These are phyloP conservation scores for Oxytorus armatus DNA, from an alignment of 2,888 invertebrate genomes.

Conservation along the genomic window DNA sequence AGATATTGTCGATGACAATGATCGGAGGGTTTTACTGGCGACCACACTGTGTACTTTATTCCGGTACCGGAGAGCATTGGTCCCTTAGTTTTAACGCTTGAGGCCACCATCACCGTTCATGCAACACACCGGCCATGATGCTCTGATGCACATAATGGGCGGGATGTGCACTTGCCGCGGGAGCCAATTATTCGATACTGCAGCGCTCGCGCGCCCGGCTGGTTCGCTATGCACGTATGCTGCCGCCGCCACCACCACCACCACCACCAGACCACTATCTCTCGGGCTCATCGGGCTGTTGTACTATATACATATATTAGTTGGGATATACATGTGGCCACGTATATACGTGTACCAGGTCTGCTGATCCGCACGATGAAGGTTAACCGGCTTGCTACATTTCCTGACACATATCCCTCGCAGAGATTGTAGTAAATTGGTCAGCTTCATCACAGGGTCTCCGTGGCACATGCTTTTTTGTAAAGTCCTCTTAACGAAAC, in stretches of 20 bases:
- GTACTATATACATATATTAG: slow-evolving; percentile 68
- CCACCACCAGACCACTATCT: slow-evolving; percentile 77
- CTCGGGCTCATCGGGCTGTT: slow-evolving; percentile 80
- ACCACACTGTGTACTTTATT: slow-evolving; percentile 26
- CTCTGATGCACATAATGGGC: slow-evolving; percentile 83
- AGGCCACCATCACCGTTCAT: slow-evolving; percentile 67
- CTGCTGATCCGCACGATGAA: slow-evolving; percentile 47
- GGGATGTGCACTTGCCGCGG: slow-evolving; percentile 84
- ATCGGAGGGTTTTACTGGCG: slow-evolving; percentile 39
- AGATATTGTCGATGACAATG: slow-evolving; percentile 32
- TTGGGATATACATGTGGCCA: slow-evolving; percentile 26
- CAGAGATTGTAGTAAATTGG: slow-evolving; percentile 34
- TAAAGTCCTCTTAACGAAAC: slow-evolving; percentile 36
- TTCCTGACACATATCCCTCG: slow-evolving; percentile 36
- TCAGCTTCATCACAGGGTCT: slow-evolving; percentile 46
- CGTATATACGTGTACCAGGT: slow-evolving; percentile 35
- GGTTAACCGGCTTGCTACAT: slow-evolving; percentile 54
- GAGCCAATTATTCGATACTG: slow-evolving; percentile 84
- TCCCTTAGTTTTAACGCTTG: slow-evolving; percentile 61
- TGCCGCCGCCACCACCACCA: slow-evolving; percentile 76
- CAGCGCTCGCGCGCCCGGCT: slow-evolving; percentile 61
- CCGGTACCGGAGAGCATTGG: slow-evolving; percentile 11
- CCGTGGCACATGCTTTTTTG: neutral
- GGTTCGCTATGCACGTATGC: slow-evolving; percentile 63
- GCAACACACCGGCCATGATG: slow-evolving; percentile 77